Evolutionary conservation across 1,140 invertebrate genomes (phyloP).

Genomic region (Aleiodes sp.): DNA sequence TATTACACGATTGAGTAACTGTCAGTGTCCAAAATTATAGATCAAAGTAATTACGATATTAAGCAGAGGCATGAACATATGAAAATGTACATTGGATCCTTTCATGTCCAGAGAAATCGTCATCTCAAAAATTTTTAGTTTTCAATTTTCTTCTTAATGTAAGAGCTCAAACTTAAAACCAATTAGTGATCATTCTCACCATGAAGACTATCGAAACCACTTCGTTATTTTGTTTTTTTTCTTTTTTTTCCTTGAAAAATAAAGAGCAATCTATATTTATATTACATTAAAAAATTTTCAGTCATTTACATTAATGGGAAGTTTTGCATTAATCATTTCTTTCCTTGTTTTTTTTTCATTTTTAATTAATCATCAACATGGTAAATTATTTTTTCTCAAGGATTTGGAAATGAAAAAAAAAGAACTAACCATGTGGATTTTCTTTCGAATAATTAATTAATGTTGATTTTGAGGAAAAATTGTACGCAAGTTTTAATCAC

Average conservation of each 20-base stretch:
- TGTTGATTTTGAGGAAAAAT: slow-evolving; percentile 19
- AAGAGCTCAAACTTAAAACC: background rate
- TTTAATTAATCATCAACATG: background rate
- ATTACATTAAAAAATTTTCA: slow-evolving; percentile 43
- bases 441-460: background rate
- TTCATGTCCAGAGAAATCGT: background rate
- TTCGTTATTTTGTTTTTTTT: background rate
- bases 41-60: slow-evolving; percentile 55
- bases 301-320: slow-evolving; percentile 60
- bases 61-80: slow-evolving; percentile 46
- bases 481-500: slow-evolving; percentile 8
- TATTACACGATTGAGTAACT: slow-evolving; percentile 45
- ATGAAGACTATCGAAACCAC: slow-evolving; percentile 20
- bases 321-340: slow-evolving; percentile 27
- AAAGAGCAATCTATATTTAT: slow-evolving; percentile 36
- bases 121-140: background rate
- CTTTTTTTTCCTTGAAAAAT: slow-evolving; percentile 25
- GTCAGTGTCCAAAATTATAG: slow-evolving; percentile 59
- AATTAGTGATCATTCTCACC: background rate
- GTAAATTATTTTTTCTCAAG: background rate
- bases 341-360: slow-evolving; percentile 28
- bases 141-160: background rate
- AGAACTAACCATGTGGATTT: background rate
- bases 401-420: background rate
- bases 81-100: slow-evolving; percentile 28